Evolutionary conservation across 1,140 invertebrate species (phyloP).

Genomic region (Zaprionus africanus): DNA sequence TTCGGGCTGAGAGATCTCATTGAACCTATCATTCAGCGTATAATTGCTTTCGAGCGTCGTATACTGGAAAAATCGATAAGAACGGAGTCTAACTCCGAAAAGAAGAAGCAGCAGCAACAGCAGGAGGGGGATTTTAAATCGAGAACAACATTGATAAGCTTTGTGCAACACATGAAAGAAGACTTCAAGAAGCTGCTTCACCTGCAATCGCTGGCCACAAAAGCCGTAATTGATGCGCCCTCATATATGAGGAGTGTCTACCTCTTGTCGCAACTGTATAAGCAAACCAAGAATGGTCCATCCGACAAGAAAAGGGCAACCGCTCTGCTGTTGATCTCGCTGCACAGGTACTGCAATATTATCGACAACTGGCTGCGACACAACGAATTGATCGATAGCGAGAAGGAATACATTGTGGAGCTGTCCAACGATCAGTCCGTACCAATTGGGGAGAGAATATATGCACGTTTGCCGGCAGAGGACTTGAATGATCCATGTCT

Average conservation of each 20-base stretch:
- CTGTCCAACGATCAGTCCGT: neutral
- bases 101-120: neutral
- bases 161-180: conserved; percentile 37
- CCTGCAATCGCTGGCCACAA: conserved; percentile 24
- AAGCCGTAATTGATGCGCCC: conserved; percentile 46
- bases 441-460: conserved; percentile 4
- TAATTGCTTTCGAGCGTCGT: conserved; percentile 55
- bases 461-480: neutral
- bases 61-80: conserved; percentile 21
- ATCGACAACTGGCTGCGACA: conserved; percentile 76
- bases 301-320: conserved; percentile 57
- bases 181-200: conserved; percentile 44
- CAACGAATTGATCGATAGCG: conserved; percentile 65
- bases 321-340: conserved; percentile 41
- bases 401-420: conserved; percentile 72
- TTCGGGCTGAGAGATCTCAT: conserved; percentile 60
- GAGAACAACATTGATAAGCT: conserved; percentile 48
- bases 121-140: neutral
- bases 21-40: conserved; percentile 47
- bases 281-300: conserved; percentile 19
- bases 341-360: conserved; percentile 65
- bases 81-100: neutral
- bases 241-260: conserved; percentile 57
- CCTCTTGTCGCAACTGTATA: conserved; percentile 59
- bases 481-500: neutral